Base-by-base conservation (phyloP, 2,113 vertebrate species). In the Lipotes vexillifer region DNA sequence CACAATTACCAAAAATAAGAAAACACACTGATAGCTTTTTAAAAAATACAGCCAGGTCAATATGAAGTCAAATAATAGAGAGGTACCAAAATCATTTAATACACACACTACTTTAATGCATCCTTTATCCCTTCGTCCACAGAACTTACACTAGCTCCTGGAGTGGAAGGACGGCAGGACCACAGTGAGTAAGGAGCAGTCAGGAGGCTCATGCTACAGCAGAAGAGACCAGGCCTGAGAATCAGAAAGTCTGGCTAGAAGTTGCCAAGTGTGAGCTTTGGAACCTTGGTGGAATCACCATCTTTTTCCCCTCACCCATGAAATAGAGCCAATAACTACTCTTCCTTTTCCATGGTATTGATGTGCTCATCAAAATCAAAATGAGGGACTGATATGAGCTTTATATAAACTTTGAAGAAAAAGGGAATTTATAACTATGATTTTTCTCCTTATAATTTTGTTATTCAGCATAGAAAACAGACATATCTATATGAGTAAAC, bases 101-200 rank as follows among this genome's bases (percentile, higher is more conserved):
- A 6, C 38, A 38, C 3, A 3, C 23, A 25, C 52, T 31, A 33
- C 57, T 49, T 36, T 41, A 23, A 55, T 1, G 38, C 5, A 5
- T 49, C 10, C 15, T 29, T 25, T 84, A 23, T 71, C 49, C 2
- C 29, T 81, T 17, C 21, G 18, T 10, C 72, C 65, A 55, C 17
- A 65, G 65, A 74, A 66, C 31, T 10, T 57, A 2, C 29, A 10
- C 21, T 2, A 12, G 14, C n/a, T 5, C 38, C 46, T 44, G 18
- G 57, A 0, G 5, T 11, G 57, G 55, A 85, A 74, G 57, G 12
- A 2, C 0, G 0, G 27, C 2, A 1, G 6, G 29, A 18, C 27
- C 1, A 1, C 44, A 15, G 15, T 1, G 41, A 49, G 2, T 1
- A 3, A 4, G n/a, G 20, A 33, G 13, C 3, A 9, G 3, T 72